These are phyloP conservation scores for Romanomermis culicivorax DNA, from an alignment of 2,888 invertebrate species.

Conservation along the genomic window DNA sequence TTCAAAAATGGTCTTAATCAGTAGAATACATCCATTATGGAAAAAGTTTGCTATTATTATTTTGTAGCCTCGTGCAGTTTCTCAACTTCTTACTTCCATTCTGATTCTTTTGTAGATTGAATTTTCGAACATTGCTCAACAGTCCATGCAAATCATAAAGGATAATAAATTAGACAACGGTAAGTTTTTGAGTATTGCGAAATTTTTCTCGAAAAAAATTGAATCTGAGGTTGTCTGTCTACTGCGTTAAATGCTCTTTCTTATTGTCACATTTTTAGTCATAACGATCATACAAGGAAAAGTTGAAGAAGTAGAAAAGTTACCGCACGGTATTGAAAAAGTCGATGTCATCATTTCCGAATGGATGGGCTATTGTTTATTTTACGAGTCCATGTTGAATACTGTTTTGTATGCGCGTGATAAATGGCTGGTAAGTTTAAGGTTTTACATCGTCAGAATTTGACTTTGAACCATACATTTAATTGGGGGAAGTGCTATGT, in stretches of 20 bases:
- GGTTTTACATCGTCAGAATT: background rate
- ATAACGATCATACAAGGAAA: slow-evolving; percentile 39
- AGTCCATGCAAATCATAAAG: slow-evolving; percentile 79
- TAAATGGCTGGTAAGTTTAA: slow-evolving; percentile 55
- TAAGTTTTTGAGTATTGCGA: slow-evolving; percentile 15
- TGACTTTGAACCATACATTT: too few relatives aligned
- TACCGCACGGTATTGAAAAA: slow-evolving; percentile 63
- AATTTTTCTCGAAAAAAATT: too few relatives aligned
- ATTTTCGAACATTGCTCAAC: slow-evolving; percentile 93
- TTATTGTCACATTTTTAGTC: slow-evolving; percentile 26
- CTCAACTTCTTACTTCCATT: background rate
- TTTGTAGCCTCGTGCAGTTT: background rate
- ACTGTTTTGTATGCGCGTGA: slow-evolving; percentile 94
- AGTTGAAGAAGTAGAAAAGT: slow-evolving; percentile 62
- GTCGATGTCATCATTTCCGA: slow-evolving; percentile 77
- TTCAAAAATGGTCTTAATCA: too few relatives aligned
- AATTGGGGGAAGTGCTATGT: too few relatives aligned
- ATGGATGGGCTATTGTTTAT: slow-evolving; percentile 68
- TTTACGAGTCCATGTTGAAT: slow-evolving; percentile 98
- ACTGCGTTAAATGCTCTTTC: background rate
- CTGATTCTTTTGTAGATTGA: slow-evolving; percentile 45
- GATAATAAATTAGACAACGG: slow-evolving; percentile 35
- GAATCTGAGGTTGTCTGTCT: too few relatives aligned
- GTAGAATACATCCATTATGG: too few relatives aligned
- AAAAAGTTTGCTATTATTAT: background rate